Base-by-base conservation (phyloP, 2,797 vertebrate species). In the Mergus octosetaceus region DNA sequence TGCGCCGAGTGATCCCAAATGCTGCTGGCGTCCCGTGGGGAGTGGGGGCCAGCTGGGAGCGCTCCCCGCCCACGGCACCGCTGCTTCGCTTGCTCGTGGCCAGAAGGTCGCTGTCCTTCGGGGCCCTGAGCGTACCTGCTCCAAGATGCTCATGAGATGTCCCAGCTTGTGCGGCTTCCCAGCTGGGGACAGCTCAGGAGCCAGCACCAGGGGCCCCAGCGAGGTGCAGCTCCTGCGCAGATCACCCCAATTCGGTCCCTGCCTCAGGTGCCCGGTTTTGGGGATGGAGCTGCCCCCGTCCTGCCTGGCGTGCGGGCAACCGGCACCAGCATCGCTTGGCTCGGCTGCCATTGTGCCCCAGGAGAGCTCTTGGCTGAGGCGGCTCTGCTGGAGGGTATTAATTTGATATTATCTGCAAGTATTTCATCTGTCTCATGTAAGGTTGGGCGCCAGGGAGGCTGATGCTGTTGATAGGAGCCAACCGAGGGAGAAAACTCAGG, bases 61-160 rank as follows among this genome's bases (percentile, higher is more conserved):
- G 34, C 72, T 94, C 90, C 72, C 43, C 7, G 1, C 70, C 6
- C 4, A 39, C 27, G 5, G 80, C 89, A 62, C 71, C 3, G 3
- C 47, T 22, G 60, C 25, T 66, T 61, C 3, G 0, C 27, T 81
- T 51, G 47, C 62, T 47, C 56, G 1, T 12, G 43, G 66, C 49
- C 58, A 20, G 72, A 66, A 86, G 58, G 54, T 72, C 71, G 18
- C 47, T 1, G 2, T 49, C 60, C 60, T 8, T 45, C 3, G 9
- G 27, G 41, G 36, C 49, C 54, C 28, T 57, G 3, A 5, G 14
- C 0, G 0, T 57, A 34, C 65, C 56, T 49, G 64, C 34, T 58
- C 73, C 53, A 9, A 22, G n/a, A 39, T 1, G 0, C 11, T 38
- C 4, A 1, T 0, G 11, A 87, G 51, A 41, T 4, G 4, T 79